Percentiles rank a stretch among this genome's conserved stretches.
Evolutionary conservation across 2,888 invertebrate genomes (phyloP).

Genomic region (Polia nebulosa): DNA sequence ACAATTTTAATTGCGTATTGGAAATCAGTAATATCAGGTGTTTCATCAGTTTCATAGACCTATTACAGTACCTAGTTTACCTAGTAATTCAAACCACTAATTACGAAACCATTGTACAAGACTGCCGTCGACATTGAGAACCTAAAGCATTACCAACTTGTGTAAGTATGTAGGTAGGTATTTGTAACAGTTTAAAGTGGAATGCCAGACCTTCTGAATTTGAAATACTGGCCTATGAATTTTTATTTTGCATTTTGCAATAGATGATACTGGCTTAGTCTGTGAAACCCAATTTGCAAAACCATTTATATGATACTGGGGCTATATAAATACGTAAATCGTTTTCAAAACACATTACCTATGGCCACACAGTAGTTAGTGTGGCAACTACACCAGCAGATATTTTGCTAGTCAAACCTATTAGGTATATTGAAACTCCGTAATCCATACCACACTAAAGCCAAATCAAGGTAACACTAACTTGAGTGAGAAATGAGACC

Average conservation of each 20-base stretch:
- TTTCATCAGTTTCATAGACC: slow-evolving; percentile 13
- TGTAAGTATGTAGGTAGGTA: too few species aligned
- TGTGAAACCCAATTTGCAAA: not conserved
- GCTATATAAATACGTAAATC: too few species aligned
- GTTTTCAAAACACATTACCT: too few species aligned
- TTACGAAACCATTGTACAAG: slow-evolving; percentile 2
- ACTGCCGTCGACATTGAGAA: not conserved
- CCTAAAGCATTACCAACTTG: too few species aligned
- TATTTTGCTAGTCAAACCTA: too few species aligned
- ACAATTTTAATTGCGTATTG: slow-evolving; percentile 39
- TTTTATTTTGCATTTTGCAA: slow-evolving; percentile 14
- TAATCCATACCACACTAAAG: too few species aligned
- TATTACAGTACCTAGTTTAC: not conserved
- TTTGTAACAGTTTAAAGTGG: not conserved
- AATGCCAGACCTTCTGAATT: not conserved
- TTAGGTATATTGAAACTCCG: too few species aligned
- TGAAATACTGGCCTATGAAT: not conserved
- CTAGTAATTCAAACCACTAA: not conserved
- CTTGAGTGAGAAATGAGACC: too few species aligned
- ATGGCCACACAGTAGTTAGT: too few species aligned
- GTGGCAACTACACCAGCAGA: too few species aligned
- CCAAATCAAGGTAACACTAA: too few species aligned
- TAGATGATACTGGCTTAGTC: not conserved
- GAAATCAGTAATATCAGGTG: slow-evolving; percentile 26
- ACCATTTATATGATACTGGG: too few species aligned